These are phyloP conservation scores for Danio tinwini DNA, from an alignment of 2,797 vertebrate genomes.

Conservation along the genomic window DNA sequence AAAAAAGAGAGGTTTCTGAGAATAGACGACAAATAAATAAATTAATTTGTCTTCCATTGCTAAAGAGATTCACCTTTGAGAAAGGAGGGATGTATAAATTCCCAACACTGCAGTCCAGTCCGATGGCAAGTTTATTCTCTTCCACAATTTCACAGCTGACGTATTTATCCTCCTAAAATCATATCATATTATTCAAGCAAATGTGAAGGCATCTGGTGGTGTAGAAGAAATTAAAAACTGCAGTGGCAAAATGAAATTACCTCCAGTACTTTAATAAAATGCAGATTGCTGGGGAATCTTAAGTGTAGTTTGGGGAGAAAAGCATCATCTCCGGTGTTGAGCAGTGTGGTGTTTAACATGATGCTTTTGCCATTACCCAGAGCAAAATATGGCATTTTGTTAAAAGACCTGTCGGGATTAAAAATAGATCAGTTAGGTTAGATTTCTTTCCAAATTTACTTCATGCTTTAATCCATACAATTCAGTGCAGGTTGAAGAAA, in stretches of 20 bases:
- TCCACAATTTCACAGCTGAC: slow-evolving; percentile 85
- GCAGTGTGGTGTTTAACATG: slow-evolving; percentile 81
- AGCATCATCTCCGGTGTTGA: slow-evolving; percentile 89
- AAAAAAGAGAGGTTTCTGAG: slow-evolving; percentile 42
- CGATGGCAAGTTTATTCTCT: slow-evolving; percentile 74
- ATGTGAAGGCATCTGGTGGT: neutral
- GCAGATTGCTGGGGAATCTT: slow-evolving; percentile 84
- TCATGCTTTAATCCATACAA: neutral
- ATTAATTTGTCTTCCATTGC: neutral
- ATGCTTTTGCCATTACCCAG: slow-evolving; percentile 85
- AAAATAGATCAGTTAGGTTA: neutral
- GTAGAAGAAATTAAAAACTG: neutral
- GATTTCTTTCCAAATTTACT: neutral
- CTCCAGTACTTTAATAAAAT: slow-evolving; percentile 86
- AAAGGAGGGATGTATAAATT: slow-evolving; percentile 84
- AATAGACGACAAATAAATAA: neutral
- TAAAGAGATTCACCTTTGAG: slow-evolving; percentile 77
- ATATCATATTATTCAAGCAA: slow-evolving; percentile 46
- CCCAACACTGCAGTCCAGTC: slow-evolving; percentile 84
- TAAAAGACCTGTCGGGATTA: slow-evolving; percentile 71
- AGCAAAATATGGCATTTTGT: slow-evolving; percentile 80
- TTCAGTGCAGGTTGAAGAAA: neutral
- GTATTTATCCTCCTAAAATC: slow-evolving; percentile 83
- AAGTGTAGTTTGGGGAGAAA: slow-evolving; percentile 85
- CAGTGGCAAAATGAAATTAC: slow-evolving; percentile 24